Evolutionary conservation across 1,140 invertebrate genomes (phyloP).

Genomic region (Neomicropteryx cornuta): DNA sequence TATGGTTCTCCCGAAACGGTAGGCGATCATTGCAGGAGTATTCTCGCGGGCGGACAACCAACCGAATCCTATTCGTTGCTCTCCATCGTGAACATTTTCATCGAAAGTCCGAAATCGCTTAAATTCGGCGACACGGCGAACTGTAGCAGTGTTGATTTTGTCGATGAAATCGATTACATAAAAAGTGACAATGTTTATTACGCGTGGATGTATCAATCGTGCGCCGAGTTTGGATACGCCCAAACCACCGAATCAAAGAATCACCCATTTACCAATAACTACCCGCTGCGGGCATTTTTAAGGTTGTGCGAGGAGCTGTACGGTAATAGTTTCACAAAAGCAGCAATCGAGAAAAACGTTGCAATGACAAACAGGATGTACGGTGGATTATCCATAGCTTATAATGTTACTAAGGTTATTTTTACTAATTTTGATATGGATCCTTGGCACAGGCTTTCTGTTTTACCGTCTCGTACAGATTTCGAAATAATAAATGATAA

Average conservation of each 20-base stretch:
- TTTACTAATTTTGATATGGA: conserved; percentile 53
- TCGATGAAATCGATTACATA: conserved; percentile 17
- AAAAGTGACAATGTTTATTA: conserved; percentile 14
- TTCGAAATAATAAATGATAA: too few species aligned
- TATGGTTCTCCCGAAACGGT: conserved; percentile 19
- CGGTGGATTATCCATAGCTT: conserved; percentile 41
- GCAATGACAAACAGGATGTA: conserved; percentile 46
- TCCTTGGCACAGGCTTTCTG: conserved; percentile 49
- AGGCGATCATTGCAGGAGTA: conserved; percentile 17
- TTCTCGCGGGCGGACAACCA: conserved; percentile 5
- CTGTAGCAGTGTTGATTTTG: conserved; percentile 20
- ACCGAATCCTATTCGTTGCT: neutral
- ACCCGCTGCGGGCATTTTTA: conserved; percentile 35
- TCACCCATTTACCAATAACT: conserved; percentile 58
- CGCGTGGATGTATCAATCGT: conserved; percentile 69
- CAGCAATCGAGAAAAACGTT: conserved; percentile 33
- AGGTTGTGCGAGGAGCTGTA: conserved; percentile 20
- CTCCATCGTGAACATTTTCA: neutral
- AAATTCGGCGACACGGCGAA: conserved; percentile 16
- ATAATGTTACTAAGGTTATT: conserved; percentile 46
- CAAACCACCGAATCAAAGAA: conserved; percentile 49
- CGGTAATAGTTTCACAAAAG: conserved; percentile 24
- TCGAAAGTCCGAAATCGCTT: conserved; percentile 12
- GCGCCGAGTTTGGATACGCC: conserved; percentile 75
- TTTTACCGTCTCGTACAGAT: too few species aligned